phyloP scores from a whole-genome alignment of 1,140 invertebrate species.

The Aricia agestis region DNA sequence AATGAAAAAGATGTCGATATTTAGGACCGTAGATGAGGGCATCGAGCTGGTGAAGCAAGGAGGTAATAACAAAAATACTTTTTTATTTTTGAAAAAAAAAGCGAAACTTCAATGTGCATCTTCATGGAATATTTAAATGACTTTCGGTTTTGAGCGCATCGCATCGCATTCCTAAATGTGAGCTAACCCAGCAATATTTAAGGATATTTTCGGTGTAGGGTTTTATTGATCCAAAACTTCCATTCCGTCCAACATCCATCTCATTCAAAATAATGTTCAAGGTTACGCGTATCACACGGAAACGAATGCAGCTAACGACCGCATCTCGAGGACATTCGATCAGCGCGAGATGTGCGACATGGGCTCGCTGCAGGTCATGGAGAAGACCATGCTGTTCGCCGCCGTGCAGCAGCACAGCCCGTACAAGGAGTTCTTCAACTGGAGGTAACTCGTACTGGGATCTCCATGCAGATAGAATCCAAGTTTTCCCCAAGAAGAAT shows the following conservation, averaged over 20 bases:
- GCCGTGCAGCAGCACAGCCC: conserved; percentile 47
- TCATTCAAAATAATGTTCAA: conserved; percentile 9
- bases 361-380: conserved; percentile 41
- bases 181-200: no score
- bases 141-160: no score
- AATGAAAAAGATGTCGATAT: conserved; percentile 45
- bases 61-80: no score
- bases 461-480: no score
- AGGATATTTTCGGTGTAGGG: no score
- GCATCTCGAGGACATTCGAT: conserved; percentile 43
- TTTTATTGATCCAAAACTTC: no score
- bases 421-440: conserved; percentile 51
- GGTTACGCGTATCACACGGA: conserved; percentile 49
- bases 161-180: no score
- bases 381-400: conserved; percentile 32
- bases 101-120: no score
- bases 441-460: no score
- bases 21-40: conserved; percentile 42
- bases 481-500: no score
- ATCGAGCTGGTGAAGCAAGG: conserved; percentile 56
- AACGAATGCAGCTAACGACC: conserved; percentile 36
- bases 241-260: neutral
- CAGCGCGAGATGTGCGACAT: conserved; percentile 48
- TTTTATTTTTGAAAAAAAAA: no score
- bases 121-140: no score